A percentile compares a stretch with the other conserved stretches of the same genome.
These are phyloP conservation scores for Lepeophtheirus nordmannii DNA, from an alignment of 2,888 invertebrate species.

Conservation along the genomic window DNA sequence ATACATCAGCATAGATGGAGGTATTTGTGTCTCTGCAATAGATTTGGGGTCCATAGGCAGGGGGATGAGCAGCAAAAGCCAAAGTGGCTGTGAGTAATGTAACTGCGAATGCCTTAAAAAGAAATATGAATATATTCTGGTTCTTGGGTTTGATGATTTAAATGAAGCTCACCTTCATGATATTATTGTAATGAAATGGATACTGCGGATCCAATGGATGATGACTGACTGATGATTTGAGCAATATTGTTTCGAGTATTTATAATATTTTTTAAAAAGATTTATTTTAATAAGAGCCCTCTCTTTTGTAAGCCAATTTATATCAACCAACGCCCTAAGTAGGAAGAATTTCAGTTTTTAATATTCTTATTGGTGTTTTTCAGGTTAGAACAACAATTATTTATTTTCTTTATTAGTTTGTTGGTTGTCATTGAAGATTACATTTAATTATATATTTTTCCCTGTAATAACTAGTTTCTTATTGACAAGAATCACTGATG, in stretches of 20 bases:
- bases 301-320: not conserved
- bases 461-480: too few species aligned
- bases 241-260: not conserved
- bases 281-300: too few species aligned
- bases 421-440: too few species aligned
- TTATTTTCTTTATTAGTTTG: too few species aligned
- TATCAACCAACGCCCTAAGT: not conserved
- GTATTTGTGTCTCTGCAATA: constrained; percentile 24
- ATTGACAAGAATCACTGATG: too few species aligned
- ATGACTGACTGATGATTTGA: not conserved
- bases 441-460: too few species aligned
- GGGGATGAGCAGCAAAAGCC: constrained; percentile 4
- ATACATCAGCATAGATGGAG: constrained; percentile 24
- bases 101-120: not conserved
- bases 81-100: constrained; percentile 4
- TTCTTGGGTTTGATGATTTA: not conserved
- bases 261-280: not conserved
- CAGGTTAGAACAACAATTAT: too few species aligned
- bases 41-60: constrained; percentile 14
- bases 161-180: constrained; percentile 2
- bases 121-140: not conserved
- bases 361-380: too few species aligned
- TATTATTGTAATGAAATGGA: not conserved
- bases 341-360: not conserved
- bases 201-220: constrained; percentile 7